phyloP scores from a whole-genome alignment of 2,113 vertebrate genomes.

The Collichthys lucidus region DNA sequence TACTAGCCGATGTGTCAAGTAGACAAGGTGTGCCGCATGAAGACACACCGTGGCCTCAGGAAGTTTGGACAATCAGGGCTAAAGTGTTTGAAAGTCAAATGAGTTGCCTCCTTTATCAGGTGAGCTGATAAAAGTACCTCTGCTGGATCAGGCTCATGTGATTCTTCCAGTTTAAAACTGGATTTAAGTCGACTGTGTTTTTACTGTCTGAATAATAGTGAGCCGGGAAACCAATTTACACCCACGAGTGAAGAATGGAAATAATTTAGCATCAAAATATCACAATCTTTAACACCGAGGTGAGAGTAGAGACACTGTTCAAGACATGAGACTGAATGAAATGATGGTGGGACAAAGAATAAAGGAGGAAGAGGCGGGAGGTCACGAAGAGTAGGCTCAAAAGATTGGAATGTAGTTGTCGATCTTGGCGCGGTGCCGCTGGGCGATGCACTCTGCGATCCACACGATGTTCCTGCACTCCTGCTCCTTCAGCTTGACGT shows the following conservation, averaged over 20 bases:
- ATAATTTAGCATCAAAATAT: constrained; percentile 27
- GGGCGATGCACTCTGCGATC: constrained; percentile 99
- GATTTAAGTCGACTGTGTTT: neutral
- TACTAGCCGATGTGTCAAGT: neutral
- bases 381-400: constrained; percentile 70
- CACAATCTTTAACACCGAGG: constrained; percentile 33
- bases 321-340: constrained; percentile 31
- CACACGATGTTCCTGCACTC: constrained; percentile 98
- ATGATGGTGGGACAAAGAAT: neutral
- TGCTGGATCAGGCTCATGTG: neutral
- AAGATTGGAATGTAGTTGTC: constrained; percentile 99
- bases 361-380: neutral
- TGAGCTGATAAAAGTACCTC: neutral
- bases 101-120: neutral
- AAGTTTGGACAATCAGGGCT: constrained; percentile 3
- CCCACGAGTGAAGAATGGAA: constrained; percentile 11
- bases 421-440: constrained; percentile 97
- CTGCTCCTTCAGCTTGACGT: constrained; percentile 98
- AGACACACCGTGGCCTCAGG: neutral
- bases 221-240: constrained; percentile 14
- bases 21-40: neutral
- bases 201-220: neutral
- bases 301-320: constrained; percentile 18
- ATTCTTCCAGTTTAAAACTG: neutral
- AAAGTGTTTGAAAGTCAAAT: constrained; percentile 63